phyloP scores from a whole-genome alignment of 1,140 invertebrate species.

The Hirudo medicinalis region DNA sequence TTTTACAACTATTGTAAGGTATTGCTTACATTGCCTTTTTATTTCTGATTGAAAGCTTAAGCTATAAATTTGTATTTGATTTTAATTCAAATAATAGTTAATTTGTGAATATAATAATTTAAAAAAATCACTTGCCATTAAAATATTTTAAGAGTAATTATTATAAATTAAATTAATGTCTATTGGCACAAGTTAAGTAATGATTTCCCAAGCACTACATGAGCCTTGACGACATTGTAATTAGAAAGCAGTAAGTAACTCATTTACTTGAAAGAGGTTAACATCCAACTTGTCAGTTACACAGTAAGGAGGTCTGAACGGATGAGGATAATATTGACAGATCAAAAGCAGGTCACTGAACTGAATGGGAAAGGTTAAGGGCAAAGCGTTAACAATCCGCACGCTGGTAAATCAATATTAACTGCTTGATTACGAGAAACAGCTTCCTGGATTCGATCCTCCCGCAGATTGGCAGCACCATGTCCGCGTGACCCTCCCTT shows the following conservation, averaged over 20 bases:
- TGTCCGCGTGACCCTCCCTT: not conserved
- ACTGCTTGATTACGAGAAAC: not conserved
- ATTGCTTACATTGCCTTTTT: no score
- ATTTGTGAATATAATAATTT: no score
- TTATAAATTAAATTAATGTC: no score
- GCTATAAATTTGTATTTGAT: no score
- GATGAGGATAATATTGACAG: not conserved
- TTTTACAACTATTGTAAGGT: no score
- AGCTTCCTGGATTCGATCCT: not conserved
- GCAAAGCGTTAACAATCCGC: not conserved
- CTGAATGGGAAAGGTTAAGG: not conserved
- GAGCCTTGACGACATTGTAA: not conserved
- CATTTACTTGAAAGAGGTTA: not conserved
- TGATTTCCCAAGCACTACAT: not conserved
- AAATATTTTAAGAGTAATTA: no score
- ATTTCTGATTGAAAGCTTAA: no score
- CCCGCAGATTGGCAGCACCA: not conserved
- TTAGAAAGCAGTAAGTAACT: not conserved
- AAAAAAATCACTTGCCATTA: no score
- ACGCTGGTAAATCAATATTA: not conserved
- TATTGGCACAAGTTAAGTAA: no score
- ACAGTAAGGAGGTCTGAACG: conserved; percentile 7
- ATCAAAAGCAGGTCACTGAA: not conserved
- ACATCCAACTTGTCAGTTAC: conserved; percentile 2
- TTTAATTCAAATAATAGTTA: not conserved